These are phyloP conservation scores for Drosophila funebris DNA, from an alignment of 1,140 invertebrate genomes.

Conservation along the genomic window DNA sequence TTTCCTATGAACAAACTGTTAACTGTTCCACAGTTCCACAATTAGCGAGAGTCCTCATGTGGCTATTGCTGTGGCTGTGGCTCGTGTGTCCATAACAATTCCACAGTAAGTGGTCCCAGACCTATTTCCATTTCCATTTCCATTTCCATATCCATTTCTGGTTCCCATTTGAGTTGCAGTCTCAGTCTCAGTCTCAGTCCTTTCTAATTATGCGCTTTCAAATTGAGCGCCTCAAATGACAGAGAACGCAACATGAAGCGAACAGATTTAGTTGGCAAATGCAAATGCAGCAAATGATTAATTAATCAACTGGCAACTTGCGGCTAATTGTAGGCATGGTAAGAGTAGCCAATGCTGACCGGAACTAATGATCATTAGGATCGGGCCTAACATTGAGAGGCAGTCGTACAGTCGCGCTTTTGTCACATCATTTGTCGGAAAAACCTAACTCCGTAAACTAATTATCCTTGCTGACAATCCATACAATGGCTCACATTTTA, in stretches of 20 bases:
- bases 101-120: slow-evolving; percentile 65
- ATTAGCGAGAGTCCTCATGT: slow-evolving; percentile 49
- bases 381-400: background rate
- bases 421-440: slow-evolving; percentile 35
- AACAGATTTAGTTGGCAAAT: slow-evolving; percentile 35
- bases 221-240: slow-evolving; percentile 69
- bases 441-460: slow-evolving; percentile 44
- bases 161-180: too few species aligned
- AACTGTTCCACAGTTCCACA: slow-evolving; percentile 14
- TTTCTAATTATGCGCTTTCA: slow-evolving; percentile 65
- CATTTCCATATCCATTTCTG: background rate
- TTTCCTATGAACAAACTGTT: slow-evolving; percentile 4
- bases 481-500: slow-evolving; percentile 24
- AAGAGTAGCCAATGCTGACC: slow-evolving; percentile 31
- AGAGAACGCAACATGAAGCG: slow-evolving; percentile 66
- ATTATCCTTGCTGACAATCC: slow-evolving; percentile 52
- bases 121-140: background rate
- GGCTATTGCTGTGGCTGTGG: slow-evolving; percentile 51
- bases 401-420: slow-evolving; percentile 34
- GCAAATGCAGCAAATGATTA: slow-evolving; percentile 46
- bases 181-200: slow-evolving; percentile 19
- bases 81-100: slow-evolving; percentile 67
- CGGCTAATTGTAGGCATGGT: slow-evolving; percentile 57
- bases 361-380: slow-evolving; percentile 74
- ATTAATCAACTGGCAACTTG: slow-evolving; percentile 70